phyloP scores from a whole-genome alignment of 2,797 vertebrate genomes.

The Neostethus bicornis region DNA sequence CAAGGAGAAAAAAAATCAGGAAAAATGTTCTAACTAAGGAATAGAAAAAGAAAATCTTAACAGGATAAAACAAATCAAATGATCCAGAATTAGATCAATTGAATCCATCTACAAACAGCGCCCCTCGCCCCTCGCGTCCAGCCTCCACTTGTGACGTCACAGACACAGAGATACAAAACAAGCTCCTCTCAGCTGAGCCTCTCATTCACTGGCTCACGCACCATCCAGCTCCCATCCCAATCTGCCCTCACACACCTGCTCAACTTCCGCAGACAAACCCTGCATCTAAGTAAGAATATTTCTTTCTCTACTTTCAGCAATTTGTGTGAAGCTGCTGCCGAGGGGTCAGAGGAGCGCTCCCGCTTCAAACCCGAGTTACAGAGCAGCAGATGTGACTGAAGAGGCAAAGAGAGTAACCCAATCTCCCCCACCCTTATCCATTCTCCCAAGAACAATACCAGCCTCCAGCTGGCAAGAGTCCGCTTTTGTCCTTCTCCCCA shows the following conservation, averaged over 20 bases:
- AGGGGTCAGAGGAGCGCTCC: slow-evolving; percentile 14
- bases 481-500: slow-evolving; percentile 65
- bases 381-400: slow-evolving; percentile 71
- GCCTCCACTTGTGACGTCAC: slow-evolving; percentile 81
- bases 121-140: slow-evolving; percentile 66
- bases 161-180: slow-evolving; percentile 81
- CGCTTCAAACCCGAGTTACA: slow-evolving; percentile 26
- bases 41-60: neutral
- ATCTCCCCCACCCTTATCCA: slow-evolving; percentile 48
- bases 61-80: slow-evolving; percentile 30
- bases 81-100: slow-evolving; percentile 13
- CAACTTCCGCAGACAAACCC: slow-evolving; percentile 12
- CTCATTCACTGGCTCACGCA: slow-evolving; percentile 47
- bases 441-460: slow-evolving; percentile 72
- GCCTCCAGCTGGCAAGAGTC: slow-evolving; percentile 61
- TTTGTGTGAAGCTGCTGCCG: slow-evolving; percentile 30
- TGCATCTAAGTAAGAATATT: slow-evolving; percentile 18
- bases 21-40: neutral
- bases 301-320: slow-evolving; percentile 18
- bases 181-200: slow-evolving; percentile 63
- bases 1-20: neutral
- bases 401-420: slow-evolving; percentile 48
- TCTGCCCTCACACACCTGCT: slow-evolving; percentile 40
- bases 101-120: slow-evolving; percentile 27
- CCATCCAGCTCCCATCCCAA: slow-evolving; percentile 41